Evolutionary conservation across 2,113 vertebrate genomes (phyloP).

Genomic region (Chaetorhynchus papuensis): DNA sequence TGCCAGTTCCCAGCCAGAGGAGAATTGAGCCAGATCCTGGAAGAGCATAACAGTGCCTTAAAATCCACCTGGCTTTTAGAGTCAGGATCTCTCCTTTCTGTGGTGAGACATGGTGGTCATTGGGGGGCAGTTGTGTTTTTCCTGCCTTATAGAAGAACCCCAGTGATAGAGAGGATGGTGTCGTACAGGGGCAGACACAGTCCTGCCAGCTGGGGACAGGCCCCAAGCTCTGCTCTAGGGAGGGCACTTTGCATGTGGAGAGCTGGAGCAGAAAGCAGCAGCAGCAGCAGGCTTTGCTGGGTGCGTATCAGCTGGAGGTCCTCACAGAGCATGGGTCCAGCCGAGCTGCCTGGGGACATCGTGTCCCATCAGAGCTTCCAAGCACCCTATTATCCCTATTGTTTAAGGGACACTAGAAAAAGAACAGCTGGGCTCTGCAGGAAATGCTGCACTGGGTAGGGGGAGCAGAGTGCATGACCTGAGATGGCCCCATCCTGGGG

Average conservation of each 20-base stretch:
- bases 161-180: not conserved
- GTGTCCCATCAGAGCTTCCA: not conserved
- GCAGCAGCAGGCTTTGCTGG: not conserved
- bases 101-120: not conserved
- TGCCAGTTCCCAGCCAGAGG: not conserved
- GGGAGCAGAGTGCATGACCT: not conserved
- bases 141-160: not conserved
- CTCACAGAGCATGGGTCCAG: not conserved
- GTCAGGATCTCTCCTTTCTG: not conserved
- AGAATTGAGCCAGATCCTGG: not conserved
- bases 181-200: fast-evolving
- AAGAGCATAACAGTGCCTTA: not conserved
- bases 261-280: not conserved
- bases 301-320: not conserved
- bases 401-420: not conserved
- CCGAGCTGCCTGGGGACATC: not conserved
- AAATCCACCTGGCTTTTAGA: not conserved
- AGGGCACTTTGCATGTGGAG: not conserved
- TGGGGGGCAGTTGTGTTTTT: not conserved
- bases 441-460: not conserved
- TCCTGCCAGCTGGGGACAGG: not conserved
- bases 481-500: not conserved
- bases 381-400: not conserved
- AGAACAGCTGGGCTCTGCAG: not conserved
- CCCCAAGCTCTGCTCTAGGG: not conserved